Percentiles rank a stretch among this genome's conserved stretches.
These are phyloP conservation scores for Florisuga fusca DNA, from an alignment of 2,797 vertebrate genomes.

Conservation along the genomic window DNA sequence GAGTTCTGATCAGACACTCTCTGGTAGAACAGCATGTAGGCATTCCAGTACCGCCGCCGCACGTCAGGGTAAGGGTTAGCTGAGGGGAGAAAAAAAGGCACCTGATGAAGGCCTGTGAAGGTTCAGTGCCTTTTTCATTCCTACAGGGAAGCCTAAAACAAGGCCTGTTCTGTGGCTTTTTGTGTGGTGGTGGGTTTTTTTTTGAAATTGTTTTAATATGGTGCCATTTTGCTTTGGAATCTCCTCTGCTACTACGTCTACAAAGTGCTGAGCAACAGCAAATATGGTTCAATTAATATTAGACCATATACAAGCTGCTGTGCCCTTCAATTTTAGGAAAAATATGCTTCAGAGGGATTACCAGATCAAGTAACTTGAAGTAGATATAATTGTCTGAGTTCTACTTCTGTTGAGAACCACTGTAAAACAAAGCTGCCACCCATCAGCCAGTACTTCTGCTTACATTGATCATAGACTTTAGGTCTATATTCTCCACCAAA, in stretches of 20 bases:
- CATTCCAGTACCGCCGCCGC: slow-evolving; percentile 97
- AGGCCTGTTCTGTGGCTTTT: neutral
- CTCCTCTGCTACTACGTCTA: neutral
- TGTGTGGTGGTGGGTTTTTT: neutral
- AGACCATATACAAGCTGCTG: neutral
- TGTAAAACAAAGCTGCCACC: neutral
- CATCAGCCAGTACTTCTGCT: slow-evolving; percentile 62
- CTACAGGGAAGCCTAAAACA: neutral
- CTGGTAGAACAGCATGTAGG: slow-evolving; percentile 99
- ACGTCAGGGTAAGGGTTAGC: slow-evolving; percentile 97
- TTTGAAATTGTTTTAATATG: neutral
- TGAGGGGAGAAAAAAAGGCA: slow-evolving; percentile 62
- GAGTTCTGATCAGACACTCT: slow-evolving; percentile 97
- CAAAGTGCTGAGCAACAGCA: neutral
- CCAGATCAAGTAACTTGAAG: neutral
- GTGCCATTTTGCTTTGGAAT: neutral
- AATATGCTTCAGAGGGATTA: neutral
- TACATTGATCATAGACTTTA: slow-evolving; percentile 98
- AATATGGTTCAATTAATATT: neutral
- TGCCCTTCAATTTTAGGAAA: neutral
- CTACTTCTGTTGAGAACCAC: neutral
- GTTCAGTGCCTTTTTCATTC: neutral
- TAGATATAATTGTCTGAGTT: neutral
- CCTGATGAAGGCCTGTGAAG: neutral
- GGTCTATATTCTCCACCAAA: slow-evolving; percentile 98